phyloP scores from a whole-genome alignment of 2,113 vertebrate species.

The Nyctereutes procyonoides region DNA sequence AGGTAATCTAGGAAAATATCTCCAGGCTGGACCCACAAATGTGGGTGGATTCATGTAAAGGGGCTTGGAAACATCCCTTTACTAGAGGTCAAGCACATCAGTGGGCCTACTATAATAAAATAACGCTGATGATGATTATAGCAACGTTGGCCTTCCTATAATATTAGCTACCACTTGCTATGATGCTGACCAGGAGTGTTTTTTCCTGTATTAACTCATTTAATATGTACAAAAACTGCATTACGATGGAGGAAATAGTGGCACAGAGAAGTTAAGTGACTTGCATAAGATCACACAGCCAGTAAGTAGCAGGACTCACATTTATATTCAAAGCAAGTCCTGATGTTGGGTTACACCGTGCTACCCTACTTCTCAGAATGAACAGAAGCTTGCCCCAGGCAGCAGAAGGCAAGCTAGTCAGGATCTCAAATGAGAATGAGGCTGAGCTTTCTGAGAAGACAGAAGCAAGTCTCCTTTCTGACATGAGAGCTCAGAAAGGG shows the following conservation, averaged over 20 bases:
- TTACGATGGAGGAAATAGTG: neutral
- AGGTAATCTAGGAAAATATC: neutral
- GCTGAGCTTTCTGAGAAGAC: neutral
- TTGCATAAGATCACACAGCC: neutral
- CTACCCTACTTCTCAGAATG: neutral
- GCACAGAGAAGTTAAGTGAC: neutral
- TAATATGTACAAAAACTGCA: neutral
- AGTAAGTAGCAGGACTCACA: neutral
- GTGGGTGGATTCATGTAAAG: neutral
- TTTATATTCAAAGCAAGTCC: neutral
- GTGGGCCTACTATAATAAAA: neutral
- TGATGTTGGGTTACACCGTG: accelerated
- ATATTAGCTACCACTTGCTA: neutral
- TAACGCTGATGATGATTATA: neutral
- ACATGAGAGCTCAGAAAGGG: neutral
- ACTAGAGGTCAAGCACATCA: neutral
- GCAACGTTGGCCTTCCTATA: neutral
- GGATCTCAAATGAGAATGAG: neutral
- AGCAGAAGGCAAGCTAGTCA: neutral
- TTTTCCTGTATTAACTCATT: neutral
- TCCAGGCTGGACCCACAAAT: neutral
- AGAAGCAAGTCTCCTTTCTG: neutral
- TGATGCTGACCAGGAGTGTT: neutral
- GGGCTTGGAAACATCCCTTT: neutral
- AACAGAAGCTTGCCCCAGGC: neutral